Percentiles rank a stretch among this genome's conserved stretches.
phyloP scores from a whole-genome alignment of 2,797 vertebrate genomes.

The Notoglanidium macrostoma region DNA sequence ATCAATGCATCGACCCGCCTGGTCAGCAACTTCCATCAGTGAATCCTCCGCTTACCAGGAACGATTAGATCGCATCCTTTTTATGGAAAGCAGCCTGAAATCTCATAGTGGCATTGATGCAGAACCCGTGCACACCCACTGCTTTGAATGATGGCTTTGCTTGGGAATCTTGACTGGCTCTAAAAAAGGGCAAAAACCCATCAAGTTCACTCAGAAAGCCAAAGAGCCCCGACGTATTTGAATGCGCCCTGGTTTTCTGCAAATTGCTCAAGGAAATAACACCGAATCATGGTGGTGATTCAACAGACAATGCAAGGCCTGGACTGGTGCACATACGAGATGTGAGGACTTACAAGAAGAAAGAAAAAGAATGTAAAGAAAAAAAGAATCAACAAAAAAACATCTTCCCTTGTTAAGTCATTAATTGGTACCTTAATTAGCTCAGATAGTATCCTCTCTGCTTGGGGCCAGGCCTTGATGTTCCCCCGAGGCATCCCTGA shows the following conservation, averaged over 20 bases:
- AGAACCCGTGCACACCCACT: too few species aligned
- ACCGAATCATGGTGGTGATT: neutral
- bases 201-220: neutral
- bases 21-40: slow-evolving; percentile 12
- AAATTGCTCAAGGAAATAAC: neutral
- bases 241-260: neutral
- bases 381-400: neutral
- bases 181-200: neutral
- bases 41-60: neutral
- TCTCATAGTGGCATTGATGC: neutral
- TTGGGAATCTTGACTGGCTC: neutral
- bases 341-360: neutral
- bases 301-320: neutral
- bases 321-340: neutral
- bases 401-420: neutral
- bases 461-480: slow-evolving; percentile 11
- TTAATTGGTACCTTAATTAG: slow-evolving; percentile 11
- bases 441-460: neutral
- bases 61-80: neutral
- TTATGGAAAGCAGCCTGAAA: slow-evolving; percentile 37
- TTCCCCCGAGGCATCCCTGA: neutral
- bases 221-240: neutral
- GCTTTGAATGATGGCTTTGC: neutral
- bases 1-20: slow-evolving; percentile 2
- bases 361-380: neutral